These are phyloP conservation scores for Empidonax traillii DNA, from an alignment of 2,113 vertebrate species.

Conservation along the genomic window DNA sequence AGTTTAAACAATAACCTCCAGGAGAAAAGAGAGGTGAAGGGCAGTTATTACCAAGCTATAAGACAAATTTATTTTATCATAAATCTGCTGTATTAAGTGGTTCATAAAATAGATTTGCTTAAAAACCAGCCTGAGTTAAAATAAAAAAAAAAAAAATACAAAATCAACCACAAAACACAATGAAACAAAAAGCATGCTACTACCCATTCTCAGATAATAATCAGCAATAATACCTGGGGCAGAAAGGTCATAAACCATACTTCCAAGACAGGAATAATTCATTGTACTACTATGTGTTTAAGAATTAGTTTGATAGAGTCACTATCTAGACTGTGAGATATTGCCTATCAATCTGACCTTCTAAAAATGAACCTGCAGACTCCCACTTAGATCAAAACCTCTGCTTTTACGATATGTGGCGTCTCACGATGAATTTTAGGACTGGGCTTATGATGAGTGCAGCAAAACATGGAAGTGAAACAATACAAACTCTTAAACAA, in stretches of 20 bases:
- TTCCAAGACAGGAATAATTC: slow-evolving; percentile 68
- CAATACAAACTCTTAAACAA: not conserved
- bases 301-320: slow-evolving; percentile 72
- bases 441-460: not conserved
- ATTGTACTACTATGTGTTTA: slow-evolving; percentile 66
- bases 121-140: slow-evolving; percentile 12
- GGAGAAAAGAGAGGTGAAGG: not conserved
- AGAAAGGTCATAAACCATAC: slow-evolving; percentile 68
- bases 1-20: slow-evolving; percentile 16
- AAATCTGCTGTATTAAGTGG: not conserved
- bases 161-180: not conserved
- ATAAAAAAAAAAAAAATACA: not conserved
- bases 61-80: not conserved
- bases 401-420: not conserved
- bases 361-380: slow-evolving; percentile 50
- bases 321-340: slow-evolving; percentile 58
- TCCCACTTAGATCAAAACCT: slow-evolving; percentile 29
- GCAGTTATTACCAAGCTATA: not conserved
- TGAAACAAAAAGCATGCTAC: slow-evolving; percentile 38
- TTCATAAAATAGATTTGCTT: slow-evolving; percentile 31
- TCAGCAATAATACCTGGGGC: slow-evolving; percentile 72
- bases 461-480: not conserved
- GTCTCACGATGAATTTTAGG: not conserved
- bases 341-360: slow-evolving; percentile 69
- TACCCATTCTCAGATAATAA: slow-evolving; percentile 66